Conservation (phyloP, 2,888 invertebrate species). For the Sycophila texana region DNA sequence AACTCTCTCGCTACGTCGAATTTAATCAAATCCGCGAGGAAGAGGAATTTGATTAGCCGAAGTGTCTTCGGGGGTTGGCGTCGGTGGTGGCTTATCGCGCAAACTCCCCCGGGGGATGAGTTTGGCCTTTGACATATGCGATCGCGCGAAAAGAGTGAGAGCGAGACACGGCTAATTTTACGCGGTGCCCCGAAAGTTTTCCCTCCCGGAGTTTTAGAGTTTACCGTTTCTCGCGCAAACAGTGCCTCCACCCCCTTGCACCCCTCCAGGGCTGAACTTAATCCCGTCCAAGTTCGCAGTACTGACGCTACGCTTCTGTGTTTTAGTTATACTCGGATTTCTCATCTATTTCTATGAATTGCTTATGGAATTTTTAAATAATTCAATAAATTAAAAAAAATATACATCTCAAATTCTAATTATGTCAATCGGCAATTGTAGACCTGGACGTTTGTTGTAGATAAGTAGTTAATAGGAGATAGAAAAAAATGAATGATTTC, state of each 20-base stretch:
- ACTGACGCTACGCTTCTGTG: neutral
- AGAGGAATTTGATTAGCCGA: conserved; percentile 50
- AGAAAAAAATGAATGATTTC: too few relatives aligned
- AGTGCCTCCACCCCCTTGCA: neutral
- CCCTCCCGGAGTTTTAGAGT: conserved; percentile 62
- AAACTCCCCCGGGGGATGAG: conserved; percentile 10
- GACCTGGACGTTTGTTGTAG: too few relatives aligned
- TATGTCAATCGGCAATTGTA: too few relatives aligned
- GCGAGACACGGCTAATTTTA: conserved; percentile 50
- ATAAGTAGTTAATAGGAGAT: too few relatives aligned
- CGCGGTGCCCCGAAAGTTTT: conserved; percentile 63
- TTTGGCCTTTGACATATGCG: conserved; percentile 46
- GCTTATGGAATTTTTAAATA: too few relatives aligned
- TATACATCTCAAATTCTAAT: too few relatives aligned
- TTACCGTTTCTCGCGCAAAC: conserved; percentile 64
- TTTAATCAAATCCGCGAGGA: conserved; percentile 50
- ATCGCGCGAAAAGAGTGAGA: conserved; percentile 7
- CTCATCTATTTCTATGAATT: too few relatives aligned
- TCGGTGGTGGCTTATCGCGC: conserved; percentile 6
- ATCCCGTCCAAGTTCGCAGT: conserved; percentile 24
- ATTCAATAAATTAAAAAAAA: too few relatives aligned
- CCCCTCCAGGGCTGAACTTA: conserved; percentile 22
- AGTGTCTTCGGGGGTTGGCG: conserved; percentile 39
- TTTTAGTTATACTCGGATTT: too few relatives aligned
- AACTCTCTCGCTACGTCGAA: conserved; percentile 27